These are phyloP conservation scores for Coracopsis vasa DNA, from an alignment of 2,113 vertebrate species.

Conservation along the genomic window DNA sequence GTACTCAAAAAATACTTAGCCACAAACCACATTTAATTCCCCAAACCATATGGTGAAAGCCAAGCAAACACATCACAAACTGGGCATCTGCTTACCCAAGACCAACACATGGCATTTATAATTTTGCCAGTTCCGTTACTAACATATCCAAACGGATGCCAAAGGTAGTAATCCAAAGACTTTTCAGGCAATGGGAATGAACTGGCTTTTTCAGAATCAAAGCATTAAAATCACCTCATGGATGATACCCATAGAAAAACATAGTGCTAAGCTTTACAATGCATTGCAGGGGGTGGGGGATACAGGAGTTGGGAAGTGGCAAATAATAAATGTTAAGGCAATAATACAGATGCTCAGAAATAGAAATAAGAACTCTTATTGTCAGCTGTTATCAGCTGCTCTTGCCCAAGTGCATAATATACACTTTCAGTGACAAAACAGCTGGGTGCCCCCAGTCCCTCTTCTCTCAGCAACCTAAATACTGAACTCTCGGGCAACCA, in stretches of 20 bases:
- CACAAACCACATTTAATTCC: conserved; percentile 34
- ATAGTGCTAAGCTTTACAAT: not conserved
- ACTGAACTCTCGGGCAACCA: not conserved
- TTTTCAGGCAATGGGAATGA: not conserved
- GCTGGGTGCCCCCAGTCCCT: not conserved
- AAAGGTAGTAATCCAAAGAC: conserved; percentile 17
- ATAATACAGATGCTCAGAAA: not conserved
- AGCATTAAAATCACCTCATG: not conserved
- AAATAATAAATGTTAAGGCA: not conserved
- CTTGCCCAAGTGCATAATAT: not conserved
- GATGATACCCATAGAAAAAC: not conserved
- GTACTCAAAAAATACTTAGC: not conserved
- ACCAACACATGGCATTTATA: conserved; percentile 28
- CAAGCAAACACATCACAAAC: conserved; percentile 18
- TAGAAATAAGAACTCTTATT: not conserved
- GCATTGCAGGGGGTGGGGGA: not conserved
- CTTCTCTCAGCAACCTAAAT: not conserved
- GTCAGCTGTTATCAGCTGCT: conserved; percentile 18
- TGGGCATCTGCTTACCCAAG: conserved; percentile 24
- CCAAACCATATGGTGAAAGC: not conserved
- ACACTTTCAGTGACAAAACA: not conserved
- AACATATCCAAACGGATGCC: not conserved
- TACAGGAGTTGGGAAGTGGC: not conserved
- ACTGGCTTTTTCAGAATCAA: conserved; percentile 9
- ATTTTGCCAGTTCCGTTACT: conserved; percentile 24